Conservation (phyloP, 2,797 vertebrate species). For the Gambelia wislizenii region DNA sequence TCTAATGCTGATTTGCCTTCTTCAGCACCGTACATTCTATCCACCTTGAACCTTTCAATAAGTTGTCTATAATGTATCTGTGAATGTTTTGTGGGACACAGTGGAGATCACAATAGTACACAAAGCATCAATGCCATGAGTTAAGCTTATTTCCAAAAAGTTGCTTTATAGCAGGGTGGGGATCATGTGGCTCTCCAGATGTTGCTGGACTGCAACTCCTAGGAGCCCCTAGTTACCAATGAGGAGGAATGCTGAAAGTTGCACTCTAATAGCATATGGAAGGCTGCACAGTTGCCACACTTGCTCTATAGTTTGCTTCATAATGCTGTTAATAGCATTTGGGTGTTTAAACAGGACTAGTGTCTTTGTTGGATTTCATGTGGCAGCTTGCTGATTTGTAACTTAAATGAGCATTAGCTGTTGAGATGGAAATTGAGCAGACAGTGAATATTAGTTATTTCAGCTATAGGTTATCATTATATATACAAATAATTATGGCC, state of each 20-base stretch:
- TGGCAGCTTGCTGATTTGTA: neutral
- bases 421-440: neutral
- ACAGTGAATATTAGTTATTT: neutral
- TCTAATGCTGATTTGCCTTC: too few relatives aligned
- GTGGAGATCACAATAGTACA: conserved; percentile 48
- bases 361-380: neutral
- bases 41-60: too few relatives aligned
- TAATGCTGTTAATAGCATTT: neutral
- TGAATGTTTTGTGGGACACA: conserved; percentile 61
- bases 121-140: conserved; percentile 45
- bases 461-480: neutral
- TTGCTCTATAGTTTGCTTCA: conserved; percentile 39
- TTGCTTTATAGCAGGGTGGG: conserved; percentile 3
- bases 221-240: too few relatives aligned
- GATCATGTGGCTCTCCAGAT: too few relatives aligned
- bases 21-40: too few relatives aligned
- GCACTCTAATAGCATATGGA: too few relatives aligned
- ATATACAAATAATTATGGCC: neutral
- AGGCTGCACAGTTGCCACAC: too few relatives aligned
- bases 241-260: too few relatives aligned
- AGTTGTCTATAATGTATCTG: too few relatives aligned
- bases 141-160: conserved; percentile 57
- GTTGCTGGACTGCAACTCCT: too few relatives aligned
- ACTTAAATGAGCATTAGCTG: neutral
- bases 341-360: neutral